Evolutionary conservation across 1,140 invertebrate genomes (phyloP).

Genomic region (Zaprionus vittiger): DNA sequence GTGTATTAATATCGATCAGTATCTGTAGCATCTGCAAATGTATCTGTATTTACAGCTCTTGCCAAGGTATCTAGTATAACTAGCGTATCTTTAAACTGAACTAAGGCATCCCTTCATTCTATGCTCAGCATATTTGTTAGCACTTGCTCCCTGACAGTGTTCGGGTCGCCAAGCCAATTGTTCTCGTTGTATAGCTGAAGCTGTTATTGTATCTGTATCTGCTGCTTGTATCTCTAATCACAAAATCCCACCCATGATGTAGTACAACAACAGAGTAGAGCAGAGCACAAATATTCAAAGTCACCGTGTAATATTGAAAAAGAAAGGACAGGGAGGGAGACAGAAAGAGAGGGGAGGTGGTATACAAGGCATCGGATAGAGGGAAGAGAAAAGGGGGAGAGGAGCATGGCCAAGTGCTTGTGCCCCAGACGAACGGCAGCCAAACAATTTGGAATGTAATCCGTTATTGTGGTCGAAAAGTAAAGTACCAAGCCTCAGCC

Average conservation of each 20-base stretch:
- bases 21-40: conserved; percentile 11
- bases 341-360: neutral
- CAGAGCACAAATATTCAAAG: conserved; percentile 69
- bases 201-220: conserved; percentile 35
- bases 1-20: conserved; percentile 42
- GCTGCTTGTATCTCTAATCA: conserved; percentile 61
- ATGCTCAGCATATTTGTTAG: conserved; percentile 70
- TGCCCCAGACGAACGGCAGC: conserved; percentile 36
- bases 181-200: conserved; percentile 17
- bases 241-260: conserved; percentile 80
- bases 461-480: conserved; percentile 68
- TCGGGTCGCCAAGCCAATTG: conserved; percentile 12
- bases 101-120: conserved; percentile 10
- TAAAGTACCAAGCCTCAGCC: neutral
- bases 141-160: conserved; percentile 53
- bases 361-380: neutral
- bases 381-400: neutral
- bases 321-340: conserved; percentile 18
- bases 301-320: conserved; percentile 82
- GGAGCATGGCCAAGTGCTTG: conserved; percentile 12
- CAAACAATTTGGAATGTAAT: conserved; percentile 81
- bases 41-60: conserved; percentile 5
- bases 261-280: conserved; percentile 20
- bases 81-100: conserved; percentile 16
- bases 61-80: too few species aligned